A percentile compares a stretch with the other conserved stretches of the same genome.
These are phyloP conservation scores for Paraplagusia blochii DNA, from an alignment of 2,113 vertebrate species.

Conservation along the genomic window DNA sequence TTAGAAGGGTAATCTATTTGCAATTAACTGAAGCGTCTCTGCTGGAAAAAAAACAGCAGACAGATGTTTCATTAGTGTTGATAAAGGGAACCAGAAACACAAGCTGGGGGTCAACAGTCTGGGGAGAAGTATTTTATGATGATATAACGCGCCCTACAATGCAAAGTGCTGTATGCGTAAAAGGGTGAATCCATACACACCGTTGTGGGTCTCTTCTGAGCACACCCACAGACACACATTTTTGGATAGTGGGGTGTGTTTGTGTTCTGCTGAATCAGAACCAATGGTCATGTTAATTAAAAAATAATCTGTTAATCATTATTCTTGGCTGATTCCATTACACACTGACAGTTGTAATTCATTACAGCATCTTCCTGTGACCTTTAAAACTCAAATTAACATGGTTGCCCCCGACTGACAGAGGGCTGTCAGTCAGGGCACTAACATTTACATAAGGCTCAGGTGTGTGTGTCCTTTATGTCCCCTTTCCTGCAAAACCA, in stretches of 20 bases:
- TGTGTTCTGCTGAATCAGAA: not conserved
- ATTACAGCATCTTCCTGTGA: conserved; percentile 34
- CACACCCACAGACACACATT: not conserved
- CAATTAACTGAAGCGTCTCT: conserved; percentile 54
- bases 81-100: conserved; percentile 62
- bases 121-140: conserved; percentile 54
- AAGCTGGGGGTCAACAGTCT: conserved; percentile 59
- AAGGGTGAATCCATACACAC: not conserved
- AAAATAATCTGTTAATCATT: conserved; percentile 42
- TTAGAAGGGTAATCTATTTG: conserved; percentile 63
- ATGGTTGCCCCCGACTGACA: conserved; percentile 5
- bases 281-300: conserved; percentile 34
- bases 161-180: conserved; percentile 37
- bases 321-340: conserved; percentile 47
- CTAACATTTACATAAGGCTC: conserved; percentile 14
- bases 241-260: not conserved
- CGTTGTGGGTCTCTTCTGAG: not conserved
- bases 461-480: conserved; percentile 6
- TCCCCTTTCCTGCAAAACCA: not conserved
- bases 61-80: conserved; percentile 69
- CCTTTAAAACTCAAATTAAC: conserved; percentile 48
- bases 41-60: conserved; percentile 47
- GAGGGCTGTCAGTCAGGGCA: conserved; percentile 20
- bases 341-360: conserved; percentile 18
- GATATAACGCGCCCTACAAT: conserved; percentile 37